Base-by-base conservation (phyloP, 2,888 invertebrate species). In the Monochamus alternatus region DNA sequence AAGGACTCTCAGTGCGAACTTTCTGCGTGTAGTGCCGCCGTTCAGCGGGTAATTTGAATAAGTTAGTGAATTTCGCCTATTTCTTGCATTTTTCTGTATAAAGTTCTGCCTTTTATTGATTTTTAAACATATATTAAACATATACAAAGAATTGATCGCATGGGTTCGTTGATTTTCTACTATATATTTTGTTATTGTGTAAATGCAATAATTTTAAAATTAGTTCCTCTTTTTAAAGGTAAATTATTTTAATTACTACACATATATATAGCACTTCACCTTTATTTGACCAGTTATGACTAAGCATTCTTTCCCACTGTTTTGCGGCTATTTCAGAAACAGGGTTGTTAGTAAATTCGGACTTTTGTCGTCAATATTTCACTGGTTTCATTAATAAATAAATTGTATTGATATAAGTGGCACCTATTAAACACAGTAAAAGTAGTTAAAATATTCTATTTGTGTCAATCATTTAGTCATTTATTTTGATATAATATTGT, bases 1-100 rank as follows among this genome's bases (percentile, higher is more conserved):
- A 78, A 78, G 80, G 80, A 80, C 74, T 73, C 79, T 78, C 74
- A 79, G 81, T 82, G 83, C 81, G 81, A 84, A 81, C 65, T 83
- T 84, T 81, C 79, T 80, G 81, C 80, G 81, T 80, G 81, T 66
- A 65, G 76, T 78, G 76, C 64, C 52, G 52, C 55, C 75, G 73
- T 59, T 71, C 52, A 69, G 74, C 65, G 78, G 74, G 75, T 69
- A 70, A 75, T 69, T 78, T 68, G 8, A 71, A 76, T 52, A 75
- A 69, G 62, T 62, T 66, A 66, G 52, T 65, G 58, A 60, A 22
- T 63, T 32, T 31, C 55, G 52, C 52, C 64, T 30, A 64, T 47
- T 22, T 62, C 43, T 12, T 63, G 51, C 47, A 69, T 52, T 69
- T 71, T 72, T n/a, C 60, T 52, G 71, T 30, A 38, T 9, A 63